These are phyloP conservation scores for Hippocampus barbouri DNA, from an alignment of 2,113 vertebrate genomes.

Conservation along the genomic window DNA sequence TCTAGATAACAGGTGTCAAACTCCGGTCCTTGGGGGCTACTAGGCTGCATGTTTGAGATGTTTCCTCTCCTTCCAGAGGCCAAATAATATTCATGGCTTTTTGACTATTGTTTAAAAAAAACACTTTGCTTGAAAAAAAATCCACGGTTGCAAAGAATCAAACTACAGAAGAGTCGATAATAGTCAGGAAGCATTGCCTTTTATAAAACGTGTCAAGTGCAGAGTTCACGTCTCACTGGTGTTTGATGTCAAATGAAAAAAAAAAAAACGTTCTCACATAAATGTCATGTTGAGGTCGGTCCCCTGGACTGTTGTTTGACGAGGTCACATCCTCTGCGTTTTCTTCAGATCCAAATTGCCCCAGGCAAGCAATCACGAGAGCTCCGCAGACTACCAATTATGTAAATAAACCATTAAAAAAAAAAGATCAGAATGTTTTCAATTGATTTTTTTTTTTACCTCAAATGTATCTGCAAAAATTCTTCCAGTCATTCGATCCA, in stretches of 20 bases:
- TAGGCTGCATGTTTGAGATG: no score
- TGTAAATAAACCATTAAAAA: not conserved
- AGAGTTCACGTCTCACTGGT: not conserved
- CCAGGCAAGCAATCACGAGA: not conserved
- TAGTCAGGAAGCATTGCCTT: constrained; percentile 5
- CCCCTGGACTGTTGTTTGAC: not conserved
- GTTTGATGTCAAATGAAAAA: constrained; percentile 2
- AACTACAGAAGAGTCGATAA: constrained; percentile 7
- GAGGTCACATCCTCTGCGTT: not conserved
- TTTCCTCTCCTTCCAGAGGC: no score
- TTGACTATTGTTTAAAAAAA: not conserved
- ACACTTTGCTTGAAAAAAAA: not conserved
- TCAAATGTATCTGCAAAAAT: not conserved
- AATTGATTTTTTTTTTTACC: not conserved
- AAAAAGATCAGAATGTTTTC: not conserved
- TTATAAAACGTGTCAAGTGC: not conserved
- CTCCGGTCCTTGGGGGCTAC: no score
- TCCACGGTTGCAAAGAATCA: constrained; percentile 1
- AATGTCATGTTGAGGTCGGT: not conserved
- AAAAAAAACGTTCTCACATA: not conserved
- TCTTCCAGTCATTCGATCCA: not conserved
- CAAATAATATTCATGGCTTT: no score
- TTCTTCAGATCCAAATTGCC: constrained; percentile 6
- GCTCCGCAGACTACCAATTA: not conserved
- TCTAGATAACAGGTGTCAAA: no score